Evolutionary conservation across 2,888 invertebrate species (phyloP), one percentile per base, ranked within the genome.

Genomic region (Lasioglossum villosulum): DNA sequence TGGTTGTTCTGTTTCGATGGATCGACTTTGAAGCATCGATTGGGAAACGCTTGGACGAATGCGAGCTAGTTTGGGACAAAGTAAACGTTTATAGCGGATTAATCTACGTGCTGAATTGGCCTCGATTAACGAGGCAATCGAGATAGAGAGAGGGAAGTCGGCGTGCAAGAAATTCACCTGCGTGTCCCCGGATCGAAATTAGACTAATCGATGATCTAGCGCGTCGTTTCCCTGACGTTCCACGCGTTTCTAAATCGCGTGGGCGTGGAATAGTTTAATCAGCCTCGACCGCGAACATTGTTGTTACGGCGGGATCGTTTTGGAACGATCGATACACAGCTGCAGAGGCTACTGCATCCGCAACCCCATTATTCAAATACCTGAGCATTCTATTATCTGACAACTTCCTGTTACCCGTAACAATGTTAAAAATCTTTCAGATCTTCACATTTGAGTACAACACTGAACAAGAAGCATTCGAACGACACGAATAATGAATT

Each of bases 131-230:
- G 71, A 59, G 52, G n/a, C 84, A 45, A 39, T 42, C 68, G 56
- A 52, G 52, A 52, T 2, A 27, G 59, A 27, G 59, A 59, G 59
- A 59, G 80, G 80, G 71, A 81, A 86, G 80, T 87, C 83, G 82
- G 30, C 80, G 71, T 27, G 72, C 66, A 83, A 84, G 90, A 87
- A 90, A 84, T 52, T 85, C 66, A 78, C 83, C 75, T 83, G 81
- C 78, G 81, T 81, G 87, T 83, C 68, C 82, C 75, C 73, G 83
- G 56, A 39, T 84, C 80, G 78, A 88, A 90, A 90, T 90, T 90
- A 86, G 90, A 85, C 70, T 71, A 59, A 73, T 74, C 76, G 74
- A 82, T 81, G 72, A 72, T 23, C 75, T 81, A 45, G n/a, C 78
- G 45, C 72, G 30, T 66, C 77, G 66, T 84, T 85, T 74, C 48